Evolutionary conservation across 2,888 invertebrate genomes (phyloP).

Genomic region (Doris montereyensis): DNA sequence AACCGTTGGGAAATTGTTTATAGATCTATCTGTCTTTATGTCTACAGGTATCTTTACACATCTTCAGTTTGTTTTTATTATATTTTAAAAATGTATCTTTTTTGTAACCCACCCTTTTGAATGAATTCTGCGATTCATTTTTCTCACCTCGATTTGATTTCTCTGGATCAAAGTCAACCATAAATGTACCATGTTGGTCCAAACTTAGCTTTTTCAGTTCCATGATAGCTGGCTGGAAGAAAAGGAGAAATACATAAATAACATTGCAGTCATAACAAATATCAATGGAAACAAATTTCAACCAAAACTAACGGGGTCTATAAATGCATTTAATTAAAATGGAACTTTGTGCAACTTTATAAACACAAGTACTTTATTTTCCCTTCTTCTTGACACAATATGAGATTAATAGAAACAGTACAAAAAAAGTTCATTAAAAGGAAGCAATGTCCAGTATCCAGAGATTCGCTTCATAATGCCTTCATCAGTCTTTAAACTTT

Average conservation of each 20-base stretch:
- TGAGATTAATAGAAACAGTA: too few species aligned
- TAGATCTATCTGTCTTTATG: background rate
- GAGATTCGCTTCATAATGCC: too few species aligned
- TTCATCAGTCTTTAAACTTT: too few species aligned
- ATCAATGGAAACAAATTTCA: background rate
- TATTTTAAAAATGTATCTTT: too few species aligned
- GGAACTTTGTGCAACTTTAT: too few species aligned
- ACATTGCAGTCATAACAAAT: background rate
- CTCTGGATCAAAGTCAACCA: conserved; percentile 79
- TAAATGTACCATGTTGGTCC: conserved; percentile 61
- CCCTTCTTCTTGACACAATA: too few species aligned
- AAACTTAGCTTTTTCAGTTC: conserved; percentile 42
- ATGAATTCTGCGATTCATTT: conserved; percentile 81
- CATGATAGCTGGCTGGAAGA: background rate
- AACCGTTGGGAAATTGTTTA: background rate
- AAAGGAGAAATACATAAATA: background rate
- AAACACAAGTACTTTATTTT: too few species aligned
- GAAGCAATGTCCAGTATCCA: too few species aligned
- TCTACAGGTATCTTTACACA: background rate
- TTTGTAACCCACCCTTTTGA: conserved; percentile 71
- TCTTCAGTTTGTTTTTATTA: too few species aligned
- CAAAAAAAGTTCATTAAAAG: too few species aligned
- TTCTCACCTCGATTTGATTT: conserved; percentile 84
- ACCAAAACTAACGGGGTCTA: too few species aligned
- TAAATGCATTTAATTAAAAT: too few species aligned